phyloP scores from a whole-genome alignment of 2,888 invertebrate genomes.

The Dione juno region DNA sequence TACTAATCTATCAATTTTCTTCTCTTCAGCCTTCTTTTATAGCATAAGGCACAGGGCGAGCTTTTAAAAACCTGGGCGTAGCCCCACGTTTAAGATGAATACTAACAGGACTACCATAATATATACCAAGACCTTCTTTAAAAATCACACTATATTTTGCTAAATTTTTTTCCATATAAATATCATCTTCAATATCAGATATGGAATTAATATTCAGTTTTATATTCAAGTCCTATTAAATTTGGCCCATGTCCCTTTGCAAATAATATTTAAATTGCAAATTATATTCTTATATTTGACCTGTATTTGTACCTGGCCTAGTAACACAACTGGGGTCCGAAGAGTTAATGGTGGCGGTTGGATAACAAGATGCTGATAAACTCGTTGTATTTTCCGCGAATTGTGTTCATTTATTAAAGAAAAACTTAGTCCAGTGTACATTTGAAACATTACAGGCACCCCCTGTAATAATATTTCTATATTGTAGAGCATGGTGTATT shows the following conservation, averaged over 20 bases:
- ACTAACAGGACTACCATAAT: too few species aligned
- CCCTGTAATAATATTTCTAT: background rate
- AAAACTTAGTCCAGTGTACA: conserved; percentile 1
- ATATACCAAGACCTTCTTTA: too few species aligned
- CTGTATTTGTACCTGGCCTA: background rate
- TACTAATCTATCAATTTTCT: too few species aligned
- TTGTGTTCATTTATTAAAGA: background rate
- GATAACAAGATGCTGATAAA: background rate
- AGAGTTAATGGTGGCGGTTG: background rate
- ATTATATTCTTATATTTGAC: background rate
- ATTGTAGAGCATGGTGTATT: background rate
- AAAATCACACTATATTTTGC: too few species aligned
- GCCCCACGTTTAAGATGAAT: too few species aligned
- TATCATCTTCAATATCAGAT: background rate
- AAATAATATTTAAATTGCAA: background rate
- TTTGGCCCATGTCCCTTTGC: conserved; percentile 2
- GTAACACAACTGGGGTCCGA: background rate
- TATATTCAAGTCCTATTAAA: background rate
- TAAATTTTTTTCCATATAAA: background rate
- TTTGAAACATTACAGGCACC: background rate
- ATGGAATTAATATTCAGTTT: background rate
- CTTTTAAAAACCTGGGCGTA: too few species aligned
- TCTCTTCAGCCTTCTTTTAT: too few species aligned
- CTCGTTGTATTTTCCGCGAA: background rate
- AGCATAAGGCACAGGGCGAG: too few species aligned